Conservation (phyloP, 1,140 invertebrate species). For the Zaprionus lachaisei region DNA sequence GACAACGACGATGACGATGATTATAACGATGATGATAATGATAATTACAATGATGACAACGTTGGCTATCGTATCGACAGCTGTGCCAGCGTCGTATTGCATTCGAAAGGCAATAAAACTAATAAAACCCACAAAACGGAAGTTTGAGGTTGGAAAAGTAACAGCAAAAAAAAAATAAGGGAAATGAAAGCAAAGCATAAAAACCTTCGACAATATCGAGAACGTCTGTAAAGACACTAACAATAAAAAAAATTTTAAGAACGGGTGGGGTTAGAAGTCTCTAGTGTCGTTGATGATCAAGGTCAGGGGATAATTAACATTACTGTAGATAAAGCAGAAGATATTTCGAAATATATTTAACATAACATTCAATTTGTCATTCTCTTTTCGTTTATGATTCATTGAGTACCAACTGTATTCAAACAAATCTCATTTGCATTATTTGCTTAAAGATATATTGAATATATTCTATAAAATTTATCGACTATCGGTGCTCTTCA, state of each 20-base stretch:
- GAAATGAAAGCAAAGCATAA: not conserved
- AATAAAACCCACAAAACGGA: slow-evolving; percentile 58
- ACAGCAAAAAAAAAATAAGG: not conserved
- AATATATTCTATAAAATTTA: not conserved
- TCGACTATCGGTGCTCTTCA: not conserved
- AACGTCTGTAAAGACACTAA: not conserved
- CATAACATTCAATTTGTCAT: too few relatives aligned
- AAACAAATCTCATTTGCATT: too few relatives aligned
- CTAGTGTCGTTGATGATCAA: not conserved
- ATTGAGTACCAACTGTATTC: too few relatives aligned
- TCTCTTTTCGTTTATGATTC: too few relatives aligned
- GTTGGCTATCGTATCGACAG: slow-evolving; percentile 13
- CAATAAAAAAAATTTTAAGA: not conserved
- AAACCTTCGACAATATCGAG: not conserved
- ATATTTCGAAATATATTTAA: too few relatives aligned
- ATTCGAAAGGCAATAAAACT: slow-evolving; percentile 37
- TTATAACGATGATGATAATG: slow-evolving; percentile 9
- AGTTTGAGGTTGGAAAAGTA: slow-evolving; percentile 47
- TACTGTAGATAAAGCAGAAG: too few relatives aligned
- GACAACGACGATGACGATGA: slow-evolving; percentile 7
- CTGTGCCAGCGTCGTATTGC: slow-evolving; percentile 17
- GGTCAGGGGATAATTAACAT: not conserved
- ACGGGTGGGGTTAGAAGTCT: not conserved
- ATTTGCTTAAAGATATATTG: not conserved
- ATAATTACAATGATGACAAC: slow-evolving; percentile 3